Conservation (phyloP, 2,113 vertebrate species). For the Mesoclemmys tuberculata region DNA sequence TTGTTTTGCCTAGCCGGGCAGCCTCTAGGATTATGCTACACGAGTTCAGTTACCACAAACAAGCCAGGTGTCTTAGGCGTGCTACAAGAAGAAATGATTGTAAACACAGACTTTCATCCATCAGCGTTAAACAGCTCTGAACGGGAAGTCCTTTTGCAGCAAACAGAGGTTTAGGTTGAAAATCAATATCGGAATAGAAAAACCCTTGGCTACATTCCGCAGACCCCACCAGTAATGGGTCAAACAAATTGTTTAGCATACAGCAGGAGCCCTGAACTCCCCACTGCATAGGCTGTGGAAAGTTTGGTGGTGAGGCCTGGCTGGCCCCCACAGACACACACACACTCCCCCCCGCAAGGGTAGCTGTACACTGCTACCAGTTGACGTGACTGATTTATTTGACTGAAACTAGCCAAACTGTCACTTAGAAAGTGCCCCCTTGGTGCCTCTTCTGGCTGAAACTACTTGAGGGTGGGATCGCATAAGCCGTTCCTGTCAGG, state of each 20-base stretch:
- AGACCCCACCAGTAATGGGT: background rate
- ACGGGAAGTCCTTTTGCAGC: rapidly evolving
- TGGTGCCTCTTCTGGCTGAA: slow-evolving; percentile 79
- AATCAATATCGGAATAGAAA: background rate
- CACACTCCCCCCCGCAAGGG: rapidly evolving
- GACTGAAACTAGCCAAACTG: slow-evolving; percentile 81
- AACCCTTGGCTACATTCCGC: background rate
- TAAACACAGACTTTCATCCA: background rate
- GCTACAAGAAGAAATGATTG: background rate
- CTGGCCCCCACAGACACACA: background rate
- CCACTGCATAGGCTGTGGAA: background rate
- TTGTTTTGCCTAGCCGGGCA: background rate
- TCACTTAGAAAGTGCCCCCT: slow-evolving; percentile 84
- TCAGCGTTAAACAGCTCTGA: background rate
- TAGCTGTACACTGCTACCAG: background rate
- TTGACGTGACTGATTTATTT: slow-evolving; percentile 60
- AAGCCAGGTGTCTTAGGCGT: rapidly evolving
- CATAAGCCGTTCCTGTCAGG: slow-evolving; percentile 81
- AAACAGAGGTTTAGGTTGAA: background rate
- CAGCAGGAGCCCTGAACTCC: background rate
- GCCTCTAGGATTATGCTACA: rapidly evolving
- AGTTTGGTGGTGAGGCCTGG: background rate
- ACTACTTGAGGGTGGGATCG: slow-evolving; percentile 78
- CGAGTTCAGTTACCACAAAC: rapidly evolving
- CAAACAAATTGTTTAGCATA: background rate